Evolutionary conservation across 2,797 vertebrate species (phyloP).

Genomic region (Sebastes trivittatus): DNA sequence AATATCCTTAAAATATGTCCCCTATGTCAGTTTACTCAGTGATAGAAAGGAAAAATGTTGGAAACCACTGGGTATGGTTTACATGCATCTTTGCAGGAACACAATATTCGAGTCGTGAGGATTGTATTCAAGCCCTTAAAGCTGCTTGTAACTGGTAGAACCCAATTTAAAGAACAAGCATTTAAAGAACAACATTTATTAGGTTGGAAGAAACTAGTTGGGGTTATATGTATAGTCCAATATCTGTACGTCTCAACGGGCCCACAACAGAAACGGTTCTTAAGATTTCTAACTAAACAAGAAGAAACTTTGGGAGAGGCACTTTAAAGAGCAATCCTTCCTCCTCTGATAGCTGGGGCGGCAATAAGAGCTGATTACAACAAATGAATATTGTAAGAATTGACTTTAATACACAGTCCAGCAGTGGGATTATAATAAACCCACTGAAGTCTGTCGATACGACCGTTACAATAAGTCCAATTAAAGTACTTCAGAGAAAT

Average conservation of each 20-base stretch:
- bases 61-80: too few relatives aligned
- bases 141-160: neutral
- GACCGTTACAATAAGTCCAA: neutral
- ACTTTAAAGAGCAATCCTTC: neutral
- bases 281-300: too few relatives aligned
- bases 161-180: neutral
- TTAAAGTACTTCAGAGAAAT: slow-evolving; percentile 1
- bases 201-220: neutral
- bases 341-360: neutral
- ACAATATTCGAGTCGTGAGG: neutral
- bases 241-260: neutral
- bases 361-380: neutral
- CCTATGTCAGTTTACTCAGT: too few relatives aligned
- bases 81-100: neutral
- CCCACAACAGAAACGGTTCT: neutral
- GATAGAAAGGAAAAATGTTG: too few relatives aligned
- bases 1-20: too few relatives aligned
- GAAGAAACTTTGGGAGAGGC: neutral
- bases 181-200: too few relatives aligned
- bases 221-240: neutral
- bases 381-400: neutral
- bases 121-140: neutral
- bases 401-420: neutral
- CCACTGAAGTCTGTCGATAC: neutral
- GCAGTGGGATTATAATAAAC: neutral